These are phyloP conservation scores for Microtus montanus DNA, from an alignment of 2,113 vertebrate genomes.

Conservation along the genomic window DNA sequence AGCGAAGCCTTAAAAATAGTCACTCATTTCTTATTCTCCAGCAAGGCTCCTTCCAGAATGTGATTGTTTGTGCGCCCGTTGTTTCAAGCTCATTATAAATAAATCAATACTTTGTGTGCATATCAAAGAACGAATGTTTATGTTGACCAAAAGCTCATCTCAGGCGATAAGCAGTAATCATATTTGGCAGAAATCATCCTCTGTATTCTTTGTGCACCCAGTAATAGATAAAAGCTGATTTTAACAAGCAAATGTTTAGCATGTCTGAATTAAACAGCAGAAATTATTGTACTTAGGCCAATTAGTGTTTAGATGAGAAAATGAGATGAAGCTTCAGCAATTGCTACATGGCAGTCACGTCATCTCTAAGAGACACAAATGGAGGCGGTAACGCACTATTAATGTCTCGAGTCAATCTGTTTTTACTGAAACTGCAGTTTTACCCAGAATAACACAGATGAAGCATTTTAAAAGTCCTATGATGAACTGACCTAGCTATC, in stretches of 20 bases:
- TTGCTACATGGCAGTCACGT: neutral
- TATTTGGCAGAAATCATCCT: neutral
- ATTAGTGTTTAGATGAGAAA: neutral
- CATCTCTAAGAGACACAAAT: neutral
- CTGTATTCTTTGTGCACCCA: neutral
- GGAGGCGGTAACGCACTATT: neutral
- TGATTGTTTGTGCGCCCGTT: neutral
- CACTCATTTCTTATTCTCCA: neutral
- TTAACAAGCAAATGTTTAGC: neutral
- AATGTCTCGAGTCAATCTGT: neutral
- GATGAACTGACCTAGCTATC: neutral
- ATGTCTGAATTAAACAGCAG: neutral
- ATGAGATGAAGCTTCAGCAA: neutral
- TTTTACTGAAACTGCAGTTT: neutral
- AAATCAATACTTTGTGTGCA: neutral
- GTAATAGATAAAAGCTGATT: neutral
- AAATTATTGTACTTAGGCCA: neutral
- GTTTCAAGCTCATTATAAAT: neutral
- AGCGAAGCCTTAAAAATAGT: neutral
- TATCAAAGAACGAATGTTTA: neutral
- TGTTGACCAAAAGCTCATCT: neutral
- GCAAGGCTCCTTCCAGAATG: neutral
- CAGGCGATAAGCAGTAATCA: neutral
- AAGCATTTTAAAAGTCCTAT: neutral
- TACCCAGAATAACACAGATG: neutral